Conservation (phyloP, 2,797 vertebrate species). For the Zenarchopterus dispar region DNA sequence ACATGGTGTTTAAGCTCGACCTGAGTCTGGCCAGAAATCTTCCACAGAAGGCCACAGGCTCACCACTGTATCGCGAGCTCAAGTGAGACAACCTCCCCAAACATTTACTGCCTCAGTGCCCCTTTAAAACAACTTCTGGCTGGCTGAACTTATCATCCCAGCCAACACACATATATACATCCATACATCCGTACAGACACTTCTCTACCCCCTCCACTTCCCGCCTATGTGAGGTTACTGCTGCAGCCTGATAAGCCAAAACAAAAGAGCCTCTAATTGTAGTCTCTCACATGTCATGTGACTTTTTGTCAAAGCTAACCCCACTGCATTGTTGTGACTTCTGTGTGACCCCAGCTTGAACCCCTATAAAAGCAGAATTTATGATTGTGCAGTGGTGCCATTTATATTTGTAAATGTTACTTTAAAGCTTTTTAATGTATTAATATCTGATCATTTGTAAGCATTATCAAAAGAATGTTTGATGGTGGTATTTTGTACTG, state of each 20-base stretch:
- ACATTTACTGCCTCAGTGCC: conserved; percentile 72
- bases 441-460: not conserved
- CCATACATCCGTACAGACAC: conserved; percentile 1
- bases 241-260: conserved; percentile 74
- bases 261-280: conserved; percentile 73
- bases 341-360: conserved; percentile 56
- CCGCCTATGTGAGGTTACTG: conserved; percentile 65
- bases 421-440: not conserved
- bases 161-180: too few species aligned
- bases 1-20: conserved; percentile 46
- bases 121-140: conserved; percentile 58
- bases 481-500: not conserved
- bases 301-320: conserved; percentile 63
- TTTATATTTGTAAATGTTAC: not conserved
- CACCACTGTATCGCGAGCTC: conserved; percentile 41
- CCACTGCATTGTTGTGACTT: conserved; percentile 67
- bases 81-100: conserved; percentile 51
- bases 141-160: conserved; percentile 11
- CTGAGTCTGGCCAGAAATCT: conserved; percentile 34
- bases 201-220: conserved; percentile 29
- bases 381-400: conserved; percentile 17
- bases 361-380: conserved; percentile 26
- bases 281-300: conserved; percentile 62
- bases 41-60: conserved; percentile 42
- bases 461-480: not conserved